phyloP scores from a whole-genome alignment of 2,113 vertebrate species.

The Ammodytes dubius region DNA sequence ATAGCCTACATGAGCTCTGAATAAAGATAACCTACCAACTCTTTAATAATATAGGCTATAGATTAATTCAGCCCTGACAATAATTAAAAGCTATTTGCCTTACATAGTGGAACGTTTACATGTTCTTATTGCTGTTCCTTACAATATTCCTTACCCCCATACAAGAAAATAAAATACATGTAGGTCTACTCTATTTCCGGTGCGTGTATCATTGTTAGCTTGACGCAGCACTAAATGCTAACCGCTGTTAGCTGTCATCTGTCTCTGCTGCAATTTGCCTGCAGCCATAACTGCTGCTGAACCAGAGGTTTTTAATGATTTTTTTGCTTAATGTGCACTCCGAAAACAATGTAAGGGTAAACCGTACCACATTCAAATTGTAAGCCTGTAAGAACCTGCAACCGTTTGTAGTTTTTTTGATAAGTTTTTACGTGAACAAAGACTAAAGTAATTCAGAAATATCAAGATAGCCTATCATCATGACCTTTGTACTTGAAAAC shows the following conservation, averaged over 20 bases:
- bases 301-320: background rate
- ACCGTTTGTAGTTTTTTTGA: background rate
- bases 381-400: background rate
- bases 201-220: background rate
- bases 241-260: conserved; percentile 37
- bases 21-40: too few relatives aligned
- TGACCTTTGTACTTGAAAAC: background rate
- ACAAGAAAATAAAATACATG: too few relatives aligned
- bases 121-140: background rate
- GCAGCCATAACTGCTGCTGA: background rate
- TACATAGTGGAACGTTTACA: background rate
- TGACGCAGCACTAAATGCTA: conserved; percentile 31
- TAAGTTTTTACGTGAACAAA: background rate
- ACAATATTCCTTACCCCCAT: background rate
- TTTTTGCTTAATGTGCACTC: background rate
- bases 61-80: background rate
- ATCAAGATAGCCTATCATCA: background rate
- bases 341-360: background rate
- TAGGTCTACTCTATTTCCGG: conserved; percentile 15
- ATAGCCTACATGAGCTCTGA: too few relatives aligned
- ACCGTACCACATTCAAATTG: background rate
- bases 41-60: too few relatives aligned
- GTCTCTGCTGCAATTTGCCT: background rate
- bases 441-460: background rate
- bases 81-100: background rate